Evolutionary conservation across 1,140 invertebrate species (phyloP).

Genomic region (Eupristina koningsbergeri): DNA sequence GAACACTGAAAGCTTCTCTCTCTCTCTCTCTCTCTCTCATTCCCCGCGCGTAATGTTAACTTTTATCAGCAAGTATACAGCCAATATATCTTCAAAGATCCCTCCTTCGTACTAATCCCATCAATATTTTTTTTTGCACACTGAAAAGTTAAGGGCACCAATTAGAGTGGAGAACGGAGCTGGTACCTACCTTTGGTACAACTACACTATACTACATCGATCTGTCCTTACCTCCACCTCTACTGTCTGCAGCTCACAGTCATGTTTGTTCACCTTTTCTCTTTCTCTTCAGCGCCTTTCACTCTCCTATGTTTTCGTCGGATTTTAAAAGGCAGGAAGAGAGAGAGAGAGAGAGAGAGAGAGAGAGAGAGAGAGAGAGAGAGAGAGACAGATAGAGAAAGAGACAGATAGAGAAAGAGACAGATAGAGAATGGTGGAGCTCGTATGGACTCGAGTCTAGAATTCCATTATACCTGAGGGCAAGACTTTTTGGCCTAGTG

Average conservation of each 20-base stretch:
- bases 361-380: not conserved
- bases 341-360: not conserved
- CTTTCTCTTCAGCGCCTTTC: not conserved
- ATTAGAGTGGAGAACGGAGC: conserved; percentile 35
- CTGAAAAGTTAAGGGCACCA: conserved; percentile 13
- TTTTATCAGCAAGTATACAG: conserved; percentile 18
- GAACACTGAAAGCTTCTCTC: not conserved
- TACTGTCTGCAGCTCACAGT: conserved; percentile 13
- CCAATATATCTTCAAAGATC: conserved; percentile 21
- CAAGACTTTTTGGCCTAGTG: conserved; percentile 7
- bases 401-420: not conserved
- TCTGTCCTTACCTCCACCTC: not conserved
- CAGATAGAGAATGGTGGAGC: too few species aligned
- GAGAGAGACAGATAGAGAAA: not conserved
- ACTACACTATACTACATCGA: conserved; percentile 1
- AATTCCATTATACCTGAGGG: conserved; percentile 34
- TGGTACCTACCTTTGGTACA: conserved; percentile 6
- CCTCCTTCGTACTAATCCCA: conserved; percentile 6
- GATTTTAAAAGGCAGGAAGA: not conserved
- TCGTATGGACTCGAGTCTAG: not conserved
- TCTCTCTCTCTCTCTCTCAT: too few species aligned
- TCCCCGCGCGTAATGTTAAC: not conserved
- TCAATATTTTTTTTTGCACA: conserved; percentile 26
- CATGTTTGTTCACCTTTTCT: not conserved
- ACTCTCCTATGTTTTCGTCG: not conserved